These are phyloP conservation scores for Andrena fulva DNA, from an alignment of 2,888 invertebrate genomes.

Conservation along the genomic window DNA sequence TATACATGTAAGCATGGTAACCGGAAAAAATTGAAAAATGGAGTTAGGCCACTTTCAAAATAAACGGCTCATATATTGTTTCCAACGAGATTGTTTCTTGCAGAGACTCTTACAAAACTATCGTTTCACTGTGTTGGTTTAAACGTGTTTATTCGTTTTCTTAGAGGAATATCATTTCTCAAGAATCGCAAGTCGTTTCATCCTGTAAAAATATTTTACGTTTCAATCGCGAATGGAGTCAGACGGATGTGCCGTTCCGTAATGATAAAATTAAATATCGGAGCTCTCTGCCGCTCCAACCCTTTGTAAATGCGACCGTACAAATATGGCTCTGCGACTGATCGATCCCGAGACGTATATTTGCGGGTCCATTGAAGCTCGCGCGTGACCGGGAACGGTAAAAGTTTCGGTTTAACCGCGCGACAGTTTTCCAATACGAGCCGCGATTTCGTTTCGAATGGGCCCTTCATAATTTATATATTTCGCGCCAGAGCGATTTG, in stretches of 20 bases:
- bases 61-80: too few species aligned
- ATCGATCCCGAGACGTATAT: not conserved
- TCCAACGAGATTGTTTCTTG: too few species aligned
- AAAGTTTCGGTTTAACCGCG: not conserved
- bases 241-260: not conserved
- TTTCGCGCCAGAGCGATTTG: not conserved
- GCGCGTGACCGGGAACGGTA: not conserved
- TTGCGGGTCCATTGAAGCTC: conserved; percentile 12
- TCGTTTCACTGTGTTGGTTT: too few species aligned
- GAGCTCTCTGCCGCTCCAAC: not conserved
- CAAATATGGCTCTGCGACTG: not conserved
- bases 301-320: not conserved
- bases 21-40: too few species aligned
- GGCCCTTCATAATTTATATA: conserved; percentile 16
- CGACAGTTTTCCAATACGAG: conserved; percentile 12
- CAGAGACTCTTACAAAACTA: too few species aligned
- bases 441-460: conserved; percentile 2
- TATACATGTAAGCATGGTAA: too few species aligned
- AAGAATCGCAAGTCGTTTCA: not conserved
- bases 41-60: too few species aligned
- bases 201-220: not conserved
- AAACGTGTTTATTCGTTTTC: too few species aligned
- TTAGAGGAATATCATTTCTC: not conserved
- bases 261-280: conserved; percentile 24
- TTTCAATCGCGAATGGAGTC: not conserved